These are phyloP conservation scores for Eupithecia centaureata DNA, from an alignment of 2,888 invertebrate genomes.

Conservation along the genomic window DNA sequence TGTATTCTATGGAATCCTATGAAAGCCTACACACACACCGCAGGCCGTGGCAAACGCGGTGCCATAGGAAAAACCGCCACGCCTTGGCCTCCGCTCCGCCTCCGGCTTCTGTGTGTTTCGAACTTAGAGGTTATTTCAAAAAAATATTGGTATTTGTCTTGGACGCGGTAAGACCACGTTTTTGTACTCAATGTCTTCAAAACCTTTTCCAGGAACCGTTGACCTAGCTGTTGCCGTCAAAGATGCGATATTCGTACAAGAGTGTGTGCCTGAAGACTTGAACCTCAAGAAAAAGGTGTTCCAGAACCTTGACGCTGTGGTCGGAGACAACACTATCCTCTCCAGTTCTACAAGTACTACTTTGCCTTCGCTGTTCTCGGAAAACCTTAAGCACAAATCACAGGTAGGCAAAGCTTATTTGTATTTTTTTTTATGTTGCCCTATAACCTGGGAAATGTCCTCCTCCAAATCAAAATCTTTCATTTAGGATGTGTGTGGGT, in stretches of 20 bases:
- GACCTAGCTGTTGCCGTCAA: constrained; percentile 88
- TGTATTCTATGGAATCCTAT: no score
- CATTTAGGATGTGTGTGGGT: no score
- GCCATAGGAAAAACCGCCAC: no score
- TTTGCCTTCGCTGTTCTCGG: constrained; percentile 93
- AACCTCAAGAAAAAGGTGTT: constrained; percentile 93
- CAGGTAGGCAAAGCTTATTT: constrained; percentile 61
- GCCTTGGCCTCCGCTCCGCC: no score
- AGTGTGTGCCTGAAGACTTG: constrained; percentile 96
- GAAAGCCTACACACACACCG: no score
- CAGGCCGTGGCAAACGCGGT: no score
- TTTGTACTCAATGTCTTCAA: background rate
- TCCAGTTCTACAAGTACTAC: constrained; percentile 98
- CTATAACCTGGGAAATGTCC: no score
- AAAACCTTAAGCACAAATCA: constrained; percentile 88
- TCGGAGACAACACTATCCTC: constrained; percentile 90
- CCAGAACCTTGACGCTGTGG: constrained; percentile 89
- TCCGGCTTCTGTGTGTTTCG: no score
- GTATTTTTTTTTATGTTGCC: no score
- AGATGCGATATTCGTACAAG: constrained; percentile 93
- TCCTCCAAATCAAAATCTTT: no score
- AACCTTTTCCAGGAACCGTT: constrained; percentile 81
- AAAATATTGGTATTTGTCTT: background rate
- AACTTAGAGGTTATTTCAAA: no score
- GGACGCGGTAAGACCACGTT: background rate